These are phyloP conservation scores for Pomacea canaliculata DNA, from an alignment of 2,888 invertebrate genomes.

Conservation along the genomic window DNA sequence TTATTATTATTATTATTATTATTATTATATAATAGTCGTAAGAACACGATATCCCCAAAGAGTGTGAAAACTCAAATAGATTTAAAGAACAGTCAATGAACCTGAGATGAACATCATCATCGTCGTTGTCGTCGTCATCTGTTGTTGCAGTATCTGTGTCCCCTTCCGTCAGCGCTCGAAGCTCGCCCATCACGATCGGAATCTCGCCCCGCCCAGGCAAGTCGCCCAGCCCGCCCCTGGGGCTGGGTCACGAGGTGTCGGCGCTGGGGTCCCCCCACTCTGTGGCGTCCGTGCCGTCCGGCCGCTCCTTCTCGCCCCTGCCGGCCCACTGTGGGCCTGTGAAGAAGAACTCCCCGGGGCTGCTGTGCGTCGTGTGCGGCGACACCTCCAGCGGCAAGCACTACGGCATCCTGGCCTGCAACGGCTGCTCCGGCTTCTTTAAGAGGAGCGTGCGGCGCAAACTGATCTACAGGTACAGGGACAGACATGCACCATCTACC, in stretches of 20 bases:
- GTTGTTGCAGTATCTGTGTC: slow-evolving; percentile 6
- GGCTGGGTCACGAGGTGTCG: slow-evolving; percentile 20
- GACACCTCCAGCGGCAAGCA: slow-evolving; percentile 98
- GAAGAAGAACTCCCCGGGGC: slow-evolving; percentile 74
- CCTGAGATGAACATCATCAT: no score
- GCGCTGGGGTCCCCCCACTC: slow-evolving; percentile 39
- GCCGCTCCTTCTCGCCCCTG: slow-evolving; percentile 27
- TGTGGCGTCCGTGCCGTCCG: slow-evolving; percentile 40
- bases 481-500: not conserved
- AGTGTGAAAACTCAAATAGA: no score
- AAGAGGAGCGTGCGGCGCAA: slow-evolving; percentile 95
- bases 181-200: slow-evolving; percentile 19
- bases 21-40: no score
- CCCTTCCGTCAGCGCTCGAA: slow-evolving; percentile 10
- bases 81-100: no score
- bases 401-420: slow-evolving; percentile 97
- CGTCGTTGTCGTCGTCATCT: no score
- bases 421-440: slow-evolving; percentile 99
- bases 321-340: slow-evolving; percentile 40
- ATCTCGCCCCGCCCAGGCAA: slow-evolving; percentile 11
- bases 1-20: no score
- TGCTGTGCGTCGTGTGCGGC: slow-evolving; percentile 93
- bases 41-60: no score
- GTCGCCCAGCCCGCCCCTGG: slow-evolving; percentile 25
- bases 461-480: slow-evolving; percentile 87